Conservation (phyloP, 2,113 vertebrate species). For the Lasiurus cinereus region DNA sequence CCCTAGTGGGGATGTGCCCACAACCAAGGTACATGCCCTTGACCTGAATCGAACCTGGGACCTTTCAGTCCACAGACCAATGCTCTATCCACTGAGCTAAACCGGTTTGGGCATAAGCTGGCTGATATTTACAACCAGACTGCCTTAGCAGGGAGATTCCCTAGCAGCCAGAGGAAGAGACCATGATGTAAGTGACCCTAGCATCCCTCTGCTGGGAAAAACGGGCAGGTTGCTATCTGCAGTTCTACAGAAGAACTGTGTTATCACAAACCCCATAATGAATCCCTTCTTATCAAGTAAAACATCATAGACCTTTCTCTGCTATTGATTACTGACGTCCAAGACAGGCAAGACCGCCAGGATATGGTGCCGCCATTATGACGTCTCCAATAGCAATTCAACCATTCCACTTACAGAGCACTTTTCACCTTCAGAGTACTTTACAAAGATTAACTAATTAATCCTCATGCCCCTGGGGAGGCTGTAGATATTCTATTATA, state of each 20-base stretch:
- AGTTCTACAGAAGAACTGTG: background rate
- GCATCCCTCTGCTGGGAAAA: background rate
- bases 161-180: background rate
- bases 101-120: background rate
- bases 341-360: conserved; percentile 61
- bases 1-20: too few relatives aligned
- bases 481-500: conserved; percentile 55
- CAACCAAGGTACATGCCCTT: too few relatives aligned
- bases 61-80: too few relatives aligned
- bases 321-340: conserved; percentile 68
- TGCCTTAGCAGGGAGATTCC: background rate
- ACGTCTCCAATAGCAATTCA: conserved; percentile 64
- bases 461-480: conserved; percentile 73
- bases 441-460: conserved; percentile 82
- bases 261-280: conserved; percentile 38
- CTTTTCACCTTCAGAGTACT: conserved; percentile 79
- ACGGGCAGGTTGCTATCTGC: background rate
- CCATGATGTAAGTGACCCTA: background rate
- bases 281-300: conserved; percentile 60
- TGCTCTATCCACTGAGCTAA: too few relatives aligned
- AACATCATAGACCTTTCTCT: conserved; percentile 67
- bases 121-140: conserved; percentile 1
- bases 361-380: conserved; percentile 51
- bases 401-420: conserved; percentile 71
- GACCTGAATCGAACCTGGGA: too few relatives aligned